Conservation (phyloP, 2,113 vertebrate genomes). For the Chauna torquata region DNA sequence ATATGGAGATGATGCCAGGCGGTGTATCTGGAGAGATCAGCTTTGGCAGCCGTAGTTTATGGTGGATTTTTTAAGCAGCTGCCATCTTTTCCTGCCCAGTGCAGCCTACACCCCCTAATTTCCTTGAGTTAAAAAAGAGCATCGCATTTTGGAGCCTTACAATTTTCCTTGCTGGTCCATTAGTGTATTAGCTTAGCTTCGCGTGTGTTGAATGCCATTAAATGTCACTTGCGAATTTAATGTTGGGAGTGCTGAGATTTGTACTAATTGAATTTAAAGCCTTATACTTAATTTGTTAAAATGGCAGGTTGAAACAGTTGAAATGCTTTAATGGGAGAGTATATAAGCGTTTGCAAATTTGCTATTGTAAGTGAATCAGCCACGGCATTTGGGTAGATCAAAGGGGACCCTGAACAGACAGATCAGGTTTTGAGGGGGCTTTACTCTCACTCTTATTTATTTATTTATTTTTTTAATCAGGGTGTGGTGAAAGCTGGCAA, state of each 20-base stretch:
- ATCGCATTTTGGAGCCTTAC: neutral
- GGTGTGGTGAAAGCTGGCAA: neutral
- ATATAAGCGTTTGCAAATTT: neutral
- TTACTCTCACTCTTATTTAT: neutral
- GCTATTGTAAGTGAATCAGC: neutral
- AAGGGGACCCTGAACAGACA: neutral
- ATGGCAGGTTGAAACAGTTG: neutral
- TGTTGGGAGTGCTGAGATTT: constrained; percentile 2
- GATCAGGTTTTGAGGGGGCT: neutral
- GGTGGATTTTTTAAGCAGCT: neutral
- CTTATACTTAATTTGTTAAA: constrained; percentile 14
- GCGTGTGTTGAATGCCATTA: neutral
- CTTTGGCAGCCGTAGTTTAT: neutral
- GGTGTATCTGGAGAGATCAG: neutral
- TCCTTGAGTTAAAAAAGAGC: neutral
- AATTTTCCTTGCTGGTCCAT: constrained; percentile 3
- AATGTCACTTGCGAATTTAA: constrained; percentile 32
- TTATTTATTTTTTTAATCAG: neutral
- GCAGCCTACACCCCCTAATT: neutral
- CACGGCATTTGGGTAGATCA: neutral
- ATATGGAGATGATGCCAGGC: neutral
- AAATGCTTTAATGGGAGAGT: neutral
- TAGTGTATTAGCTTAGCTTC: neutral
- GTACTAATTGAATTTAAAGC: constrained; percentile 36
- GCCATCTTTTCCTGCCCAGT: neutral